phyloP scores from a whole-genome alignment of 2,113 vertebrate genomes.

The Labeo rohita region DNA sequence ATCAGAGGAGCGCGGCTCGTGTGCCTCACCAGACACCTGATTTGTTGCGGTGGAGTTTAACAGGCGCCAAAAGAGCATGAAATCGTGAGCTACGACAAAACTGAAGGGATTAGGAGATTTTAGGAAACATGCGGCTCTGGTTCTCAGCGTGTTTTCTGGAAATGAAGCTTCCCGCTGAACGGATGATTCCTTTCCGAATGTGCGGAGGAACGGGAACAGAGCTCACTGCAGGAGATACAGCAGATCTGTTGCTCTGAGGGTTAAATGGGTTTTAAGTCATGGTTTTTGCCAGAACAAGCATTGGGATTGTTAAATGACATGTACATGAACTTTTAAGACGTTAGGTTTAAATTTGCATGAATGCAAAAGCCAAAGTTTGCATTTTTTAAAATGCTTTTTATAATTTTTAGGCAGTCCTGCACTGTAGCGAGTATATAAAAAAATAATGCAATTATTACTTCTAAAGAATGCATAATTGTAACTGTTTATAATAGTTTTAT shows the following conservation, averaged over 20 bases:
- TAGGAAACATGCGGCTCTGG: neutral
- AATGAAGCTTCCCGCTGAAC: constrained; percentile 8
- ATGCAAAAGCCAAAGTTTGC: neutral
- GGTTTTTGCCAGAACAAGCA: neutral
- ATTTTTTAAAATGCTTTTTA: neutral
- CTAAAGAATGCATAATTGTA: too few relatives aligned
- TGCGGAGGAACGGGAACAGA: neutral
- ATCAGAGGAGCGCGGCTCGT: neutral
- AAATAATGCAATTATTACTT: neutral
- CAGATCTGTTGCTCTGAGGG: neutral
- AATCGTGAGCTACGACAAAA: neutral
- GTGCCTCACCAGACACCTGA: constrained; percentile 42
- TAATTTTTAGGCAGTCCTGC: neutral
- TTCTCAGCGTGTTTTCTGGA: constrained; percentile 11
- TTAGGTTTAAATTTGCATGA: neutral
- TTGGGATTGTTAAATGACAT: neutral
- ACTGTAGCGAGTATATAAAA: neutral
- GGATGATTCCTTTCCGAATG: neutral
- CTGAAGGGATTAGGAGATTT: constrained; percentile 27
- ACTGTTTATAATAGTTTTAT: neutral
- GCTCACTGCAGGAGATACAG: neutral
- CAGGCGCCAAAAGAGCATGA: neutral
- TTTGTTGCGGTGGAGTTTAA: constrained; percentile 22
- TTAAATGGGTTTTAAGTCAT: neutral
- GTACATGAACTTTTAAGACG: neutral